Conservation (phyloP, 1,140 invertebrate species). For the Hydropsyche tenuis region DNA sequence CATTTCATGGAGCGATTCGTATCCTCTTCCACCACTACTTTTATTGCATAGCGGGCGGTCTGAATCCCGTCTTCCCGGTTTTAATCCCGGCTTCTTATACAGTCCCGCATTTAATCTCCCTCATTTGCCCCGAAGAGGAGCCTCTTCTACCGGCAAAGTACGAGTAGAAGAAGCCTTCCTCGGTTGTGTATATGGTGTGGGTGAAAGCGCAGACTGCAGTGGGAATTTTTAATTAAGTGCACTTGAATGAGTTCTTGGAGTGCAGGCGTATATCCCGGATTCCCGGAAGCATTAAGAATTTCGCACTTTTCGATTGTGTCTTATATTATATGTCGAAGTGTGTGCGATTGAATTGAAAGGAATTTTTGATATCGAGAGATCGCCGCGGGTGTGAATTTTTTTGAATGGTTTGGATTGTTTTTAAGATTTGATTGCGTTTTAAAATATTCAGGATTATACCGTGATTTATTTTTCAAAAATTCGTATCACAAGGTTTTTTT, state of each 20-base stretch:
- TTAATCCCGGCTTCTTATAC: slow-evolving; percentile 34
- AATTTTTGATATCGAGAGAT: no score
- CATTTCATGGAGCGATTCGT: not conserved
- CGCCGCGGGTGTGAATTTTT: no score
- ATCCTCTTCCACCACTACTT: not conserved
- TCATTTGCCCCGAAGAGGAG: slow-evolving; percentile 7
- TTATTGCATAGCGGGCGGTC: not conserved
- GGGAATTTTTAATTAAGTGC: slow-evolving; percentile 39
- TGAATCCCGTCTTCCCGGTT: not conserved
- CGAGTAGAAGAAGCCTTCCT: no score
- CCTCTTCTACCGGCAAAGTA: not conserved
- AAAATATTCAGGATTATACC: no score
- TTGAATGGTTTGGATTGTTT: no score
- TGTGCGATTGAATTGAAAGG: no score
- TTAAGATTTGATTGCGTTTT: no score
- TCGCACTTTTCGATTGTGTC: no score
- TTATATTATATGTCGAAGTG: no score
- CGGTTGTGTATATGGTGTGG: not conserved
- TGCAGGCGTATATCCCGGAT: not conserved
- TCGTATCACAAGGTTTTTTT: no score
- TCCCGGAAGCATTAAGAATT: no score
- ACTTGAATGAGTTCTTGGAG: not conserved
- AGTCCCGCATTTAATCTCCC: slow-evolving; percentile 31
- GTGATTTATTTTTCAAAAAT: no score
- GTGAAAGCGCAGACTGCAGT: not conserved